Conservation (phyloP, 2,797 vertebrate species). For the Heteromormyrus szaboi region DNA sequence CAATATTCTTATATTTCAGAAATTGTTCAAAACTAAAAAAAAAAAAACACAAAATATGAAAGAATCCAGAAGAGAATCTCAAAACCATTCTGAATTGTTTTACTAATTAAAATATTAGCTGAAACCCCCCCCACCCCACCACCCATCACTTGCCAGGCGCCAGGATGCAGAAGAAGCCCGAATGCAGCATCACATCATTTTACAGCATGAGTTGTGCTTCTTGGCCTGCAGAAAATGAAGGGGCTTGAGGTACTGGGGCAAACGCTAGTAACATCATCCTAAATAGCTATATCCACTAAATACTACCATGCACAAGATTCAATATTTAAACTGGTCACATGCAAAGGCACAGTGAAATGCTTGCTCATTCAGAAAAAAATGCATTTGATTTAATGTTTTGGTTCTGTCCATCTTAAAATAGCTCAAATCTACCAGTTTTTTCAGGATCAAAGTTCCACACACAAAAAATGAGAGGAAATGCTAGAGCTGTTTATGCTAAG, state of each 20-base stretch:
- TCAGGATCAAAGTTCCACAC: background rate
- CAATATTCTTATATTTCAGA: background rate
- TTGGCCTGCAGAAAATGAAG: slow-evolving; percentile 63
- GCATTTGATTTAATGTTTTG: background rate
- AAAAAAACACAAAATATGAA: background rate
- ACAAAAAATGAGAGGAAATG: background rate
- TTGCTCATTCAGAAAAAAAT: background rate
- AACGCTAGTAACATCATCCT: background rate
- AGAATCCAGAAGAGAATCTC: background rate
- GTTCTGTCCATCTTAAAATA: background rate
- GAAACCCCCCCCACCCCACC: background rate
- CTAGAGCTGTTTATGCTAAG: background rate
- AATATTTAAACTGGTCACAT: background rate
- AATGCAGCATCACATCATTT: slow-evolving; percentile 76
- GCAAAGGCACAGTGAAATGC: background rate
- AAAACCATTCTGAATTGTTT: background rate
- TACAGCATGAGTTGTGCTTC: slow-evolving; percentile 94
- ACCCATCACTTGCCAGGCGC: background rate
- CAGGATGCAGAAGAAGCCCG: background rate
- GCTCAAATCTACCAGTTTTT: background rate
- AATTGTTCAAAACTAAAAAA: background rate
- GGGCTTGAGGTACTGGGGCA: background rate
- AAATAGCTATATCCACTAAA: background rate
- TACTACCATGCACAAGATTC: background rate
- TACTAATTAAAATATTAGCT: background rate